Percentiles rank a stretch among this genome's conserved stretches.
Evolutionary conservation across 2,113 vertebrate species (phyloP).

Genomic region (Sceloporus tristichus): DNA sequence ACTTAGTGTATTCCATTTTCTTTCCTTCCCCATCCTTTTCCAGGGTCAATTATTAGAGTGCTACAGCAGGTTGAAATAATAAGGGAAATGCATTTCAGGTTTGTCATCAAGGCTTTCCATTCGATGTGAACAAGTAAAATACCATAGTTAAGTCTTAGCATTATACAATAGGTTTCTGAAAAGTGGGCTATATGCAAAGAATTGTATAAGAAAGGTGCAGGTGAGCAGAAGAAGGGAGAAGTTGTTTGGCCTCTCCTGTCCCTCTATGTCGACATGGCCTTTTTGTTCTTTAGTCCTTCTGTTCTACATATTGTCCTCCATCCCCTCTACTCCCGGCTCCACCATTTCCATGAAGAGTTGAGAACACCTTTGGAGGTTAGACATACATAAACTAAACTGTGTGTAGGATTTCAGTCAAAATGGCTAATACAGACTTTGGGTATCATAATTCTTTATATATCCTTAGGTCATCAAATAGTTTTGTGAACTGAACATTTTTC

Average conservation of each 20-base stretch:
- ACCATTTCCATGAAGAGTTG: too few species aligned
- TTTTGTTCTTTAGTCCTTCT: too few species aligned
- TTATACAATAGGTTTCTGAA: not conserved
- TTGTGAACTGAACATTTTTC: not conserved
- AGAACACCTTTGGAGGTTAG: not conserved
- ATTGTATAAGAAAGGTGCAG: not conserved
- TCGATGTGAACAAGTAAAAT: not conserved
- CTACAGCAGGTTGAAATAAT: not conserved
- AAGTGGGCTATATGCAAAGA: not conserved
- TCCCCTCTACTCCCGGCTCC: not conserved
- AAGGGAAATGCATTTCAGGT: not conserved
- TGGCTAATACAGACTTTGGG: not conserved
- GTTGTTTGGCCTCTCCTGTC: not conserved
- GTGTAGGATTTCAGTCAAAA: not conserved
- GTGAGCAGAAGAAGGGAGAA: not conserved
- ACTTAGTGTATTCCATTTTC: not conserved
- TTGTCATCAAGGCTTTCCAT: not conserved
- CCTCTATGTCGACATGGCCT: too few species aligned
- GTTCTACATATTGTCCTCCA: too few species aligned
- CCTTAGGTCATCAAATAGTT: not conserved
- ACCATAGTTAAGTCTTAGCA: not conserved
- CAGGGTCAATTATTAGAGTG: not conserved
- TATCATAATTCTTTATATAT: not conserved
- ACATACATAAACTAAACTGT: not conserved
- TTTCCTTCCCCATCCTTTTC: not conserved